These are phyloP conservation scores for Tragelaphus imberbis DNA, from an alignment of 2,113 vertebrate genomes.

Conservation along the genomic window DNA sequence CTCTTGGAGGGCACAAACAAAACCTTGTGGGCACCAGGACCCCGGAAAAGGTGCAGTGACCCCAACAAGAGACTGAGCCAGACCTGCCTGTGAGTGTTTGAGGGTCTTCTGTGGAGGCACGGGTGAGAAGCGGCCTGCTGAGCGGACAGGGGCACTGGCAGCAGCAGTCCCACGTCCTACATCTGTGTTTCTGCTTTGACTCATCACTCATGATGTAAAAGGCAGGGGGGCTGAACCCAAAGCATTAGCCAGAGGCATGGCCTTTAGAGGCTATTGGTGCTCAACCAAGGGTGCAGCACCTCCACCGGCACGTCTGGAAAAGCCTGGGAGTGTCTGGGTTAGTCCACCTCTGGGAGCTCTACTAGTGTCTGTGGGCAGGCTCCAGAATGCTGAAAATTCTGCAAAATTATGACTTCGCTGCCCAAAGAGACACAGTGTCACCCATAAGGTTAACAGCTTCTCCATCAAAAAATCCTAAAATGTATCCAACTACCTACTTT, in stretches of 20 bases:
- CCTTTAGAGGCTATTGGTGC: rapidly evolving
- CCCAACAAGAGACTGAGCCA: background rate
- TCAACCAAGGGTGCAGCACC: background rate
- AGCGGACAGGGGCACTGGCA: background rate
- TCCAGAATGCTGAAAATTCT: background rate
- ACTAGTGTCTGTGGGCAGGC: rapidly evolving
- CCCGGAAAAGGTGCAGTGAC: background rate
- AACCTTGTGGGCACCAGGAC: background rate
- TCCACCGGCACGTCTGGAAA: background rate
- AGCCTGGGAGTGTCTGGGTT: background rate
- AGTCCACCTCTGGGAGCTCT: background rate
- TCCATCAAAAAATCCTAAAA: background rate
- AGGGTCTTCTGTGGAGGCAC: background rate
- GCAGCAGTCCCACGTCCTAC: background rate
- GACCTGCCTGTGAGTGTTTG: background rate
- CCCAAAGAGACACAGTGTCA: rapidly evolving
- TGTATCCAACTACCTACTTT: background rate
- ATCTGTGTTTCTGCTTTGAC: rapidly evolving
- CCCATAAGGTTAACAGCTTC: background rate
- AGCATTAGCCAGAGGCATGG: background rate
- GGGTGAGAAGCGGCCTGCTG: background rate
- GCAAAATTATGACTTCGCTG: background rate
- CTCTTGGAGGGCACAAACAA: background rate
- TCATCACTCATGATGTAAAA: background rate
- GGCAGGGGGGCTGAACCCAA: background rate